phyloP scores from a whole-genome alignment of 2,113 vertebrate genomes.

The Tangachromis dhanisi region DNA sequence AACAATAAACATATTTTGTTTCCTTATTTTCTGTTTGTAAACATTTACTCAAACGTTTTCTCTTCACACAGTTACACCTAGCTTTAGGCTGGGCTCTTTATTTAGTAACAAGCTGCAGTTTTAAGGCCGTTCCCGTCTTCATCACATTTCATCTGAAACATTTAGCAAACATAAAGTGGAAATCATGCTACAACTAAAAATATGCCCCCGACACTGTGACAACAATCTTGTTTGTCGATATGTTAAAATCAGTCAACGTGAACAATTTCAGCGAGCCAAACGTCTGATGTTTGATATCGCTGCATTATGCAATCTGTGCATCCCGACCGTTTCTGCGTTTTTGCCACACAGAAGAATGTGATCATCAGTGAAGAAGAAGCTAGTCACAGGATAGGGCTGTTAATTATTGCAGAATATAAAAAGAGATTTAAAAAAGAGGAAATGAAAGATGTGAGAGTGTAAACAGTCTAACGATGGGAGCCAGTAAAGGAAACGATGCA shows the following conservation, averaged over 20 bases:
- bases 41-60: neutral
- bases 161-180: neutral
- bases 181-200: neutral
- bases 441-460: neutral
- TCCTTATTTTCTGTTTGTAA: neutral
- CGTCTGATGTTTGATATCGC: neutral
- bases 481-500: neutral
- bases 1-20: neutral
- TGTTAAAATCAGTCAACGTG: neutral
- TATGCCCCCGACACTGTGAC: accelerated
- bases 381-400: neutral
- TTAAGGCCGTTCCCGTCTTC: neutral
- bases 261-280: neutral
- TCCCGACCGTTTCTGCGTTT: neutral
- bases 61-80: neutral
- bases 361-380: neutral
- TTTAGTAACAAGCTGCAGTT: neutral
- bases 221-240: neutral
- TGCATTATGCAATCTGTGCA: neutral
- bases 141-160: neutral
- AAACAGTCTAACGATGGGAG: neutral
- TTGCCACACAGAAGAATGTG: neutral
- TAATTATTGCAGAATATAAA: neutral
- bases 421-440: neutral
- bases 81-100: neutral